Conservation (phyloP, 2,113 vertebrate species). For the Verasper variegatus region DNA sequence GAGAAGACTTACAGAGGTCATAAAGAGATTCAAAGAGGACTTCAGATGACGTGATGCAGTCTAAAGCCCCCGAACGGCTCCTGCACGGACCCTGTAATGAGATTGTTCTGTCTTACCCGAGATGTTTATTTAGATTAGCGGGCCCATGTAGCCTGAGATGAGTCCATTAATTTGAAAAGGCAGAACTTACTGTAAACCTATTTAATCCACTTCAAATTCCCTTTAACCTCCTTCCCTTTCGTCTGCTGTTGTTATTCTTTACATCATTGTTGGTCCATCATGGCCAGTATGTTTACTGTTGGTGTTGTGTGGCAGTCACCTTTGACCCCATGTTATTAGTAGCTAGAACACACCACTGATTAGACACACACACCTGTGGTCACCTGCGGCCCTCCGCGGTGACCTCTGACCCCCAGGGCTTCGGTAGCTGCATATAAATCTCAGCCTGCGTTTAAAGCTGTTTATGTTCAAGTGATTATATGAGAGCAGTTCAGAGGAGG, state of each 20-base stretch:
- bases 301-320: slow-evolving; percentile 16
- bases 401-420: slow-evolving; percentile 18
- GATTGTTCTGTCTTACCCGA: background rate
- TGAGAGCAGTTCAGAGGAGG: slow-evolving; percentile 18
- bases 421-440: slow-evolving; percentile 1
- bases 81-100: background rate
- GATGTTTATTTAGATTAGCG: background rate
- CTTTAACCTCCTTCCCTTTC: background rate
- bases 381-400: slow-evolving; percentile 23
- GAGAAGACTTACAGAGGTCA: no score
- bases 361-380: slow-evolving; percentile 22
- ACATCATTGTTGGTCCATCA: background rate
- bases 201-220: background rate
- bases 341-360: slow-evolving; percentile 39
- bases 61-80: background rate
- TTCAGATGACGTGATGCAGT: background rate
- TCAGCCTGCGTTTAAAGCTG: slow-evolving; percentile 10
- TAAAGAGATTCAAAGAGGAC: no score
- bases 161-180: background rate
- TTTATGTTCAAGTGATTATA: slow-evolving; percentile 35
- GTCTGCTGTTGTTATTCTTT: background rate
- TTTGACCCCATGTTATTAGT: slow-evolving; percentile 23
- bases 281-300: background rate
- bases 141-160: background rate
- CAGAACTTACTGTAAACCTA: background rate